Base-by-base conservation (phyloP, 2,113 vertebrate species). In the Cnemophilus loriae region DNA sequence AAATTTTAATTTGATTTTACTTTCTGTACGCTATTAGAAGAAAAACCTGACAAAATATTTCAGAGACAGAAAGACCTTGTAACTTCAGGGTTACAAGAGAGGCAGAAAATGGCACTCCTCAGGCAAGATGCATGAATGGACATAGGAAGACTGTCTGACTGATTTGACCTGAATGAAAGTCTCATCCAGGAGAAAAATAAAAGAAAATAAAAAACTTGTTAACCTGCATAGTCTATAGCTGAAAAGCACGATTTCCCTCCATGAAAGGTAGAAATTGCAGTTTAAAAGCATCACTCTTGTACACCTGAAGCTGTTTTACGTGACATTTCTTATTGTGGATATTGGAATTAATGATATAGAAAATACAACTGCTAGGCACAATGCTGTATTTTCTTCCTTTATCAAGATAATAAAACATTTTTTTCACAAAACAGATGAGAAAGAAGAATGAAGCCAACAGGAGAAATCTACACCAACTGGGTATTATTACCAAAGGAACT, bases 301-400 rank as follows among this genome's bases (percentile, higher is more conserved):
- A 37, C 78, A 75, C 60, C 10, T 93, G 63, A 70, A 93, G 84
- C 37, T 47, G 41, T 96, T 94, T 96, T 70, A 86, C 6, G 12
- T 42, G 41, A 65, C 69, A 89, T 32, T 86, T 93, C 28, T 91
- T 69, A 90, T 73, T 80, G 74, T 70, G 79, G 63, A 86, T 97
- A 92, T 78, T 60, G 37, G 71, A 89, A 91, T 96, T 94, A 98
- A 95, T 92, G 85, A 92, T 44, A 94, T 59, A 95, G 95, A 96
- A 96, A 96, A 96, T 74, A 50, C 23, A 97, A 82, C 68, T 90
- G 10, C 39, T 57, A 76, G 93, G 74, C 70, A 96, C 27, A 84
- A 50, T 71, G 73, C 52, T 28, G 33, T 32, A 94, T 69, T 68
- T 95, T 84, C 52, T 80, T 89, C 44, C 39, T 74, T 88, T 80